Evolutionary conservation across 2,888 invertebrate species (phyloP).

Genomic region (Zonitis immaculata): DNA sequence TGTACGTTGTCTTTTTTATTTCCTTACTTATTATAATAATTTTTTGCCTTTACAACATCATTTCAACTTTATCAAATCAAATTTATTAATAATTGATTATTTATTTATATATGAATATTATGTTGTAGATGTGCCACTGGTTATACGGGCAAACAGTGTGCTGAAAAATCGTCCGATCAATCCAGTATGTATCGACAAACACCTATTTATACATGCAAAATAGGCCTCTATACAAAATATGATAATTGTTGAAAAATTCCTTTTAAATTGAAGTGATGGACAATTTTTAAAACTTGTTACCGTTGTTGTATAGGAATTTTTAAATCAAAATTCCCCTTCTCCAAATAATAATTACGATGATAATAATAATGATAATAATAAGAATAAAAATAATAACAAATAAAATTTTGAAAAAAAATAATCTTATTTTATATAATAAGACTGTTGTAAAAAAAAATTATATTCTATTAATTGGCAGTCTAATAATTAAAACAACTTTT

Average conservation of each 20-base stretch:
- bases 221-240: slow-evolving; percentile 72
- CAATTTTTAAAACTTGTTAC: slow-evolving; percentile 31
- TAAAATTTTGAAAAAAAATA: too few relatives aligned
- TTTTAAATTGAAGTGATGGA: slow-evolving; percentile 26
- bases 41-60: too few relatives aligned
- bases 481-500: slow-evolving; percentile 21
- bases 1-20: slow-evolving; percentile 58
- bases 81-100: too few relatives aligned
- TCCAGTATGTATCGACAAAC: slow-evolving; percentile 71
- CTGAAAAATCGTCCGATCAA: slow-evolving; percentile 70
- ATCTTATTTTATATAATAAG: too few relatives aligned
- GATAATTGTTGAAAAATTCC: slow-evolving; percentile 58
- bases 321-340: slow-evolving; percentile 4
- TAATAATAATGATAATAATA: too few relatives aligned
- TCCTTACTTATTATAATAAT: too few relatives aligned
- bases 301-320: slow-evolving; percentile 26
- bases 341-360: too few relatives aligned
- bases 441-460: slow-evolving; percentile 38
- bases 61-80: too few relatives aligned
- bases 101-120: too few relatives aligned
- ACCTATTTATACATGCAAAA: slow-evolving; percentile 67
- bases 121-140: slow-evolving; percentile 73
- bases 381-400: too few relatives aligned
- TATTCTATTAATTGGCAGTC: slow-evolving; percentile 27
- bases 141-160: slow-evolving; percentile 74